Evolutionary conservation across 92 coral and sea anemone species (phyloP), one percentile per base, ranked within the genome.

Genomic region (Siderastrea radians): DNA sequence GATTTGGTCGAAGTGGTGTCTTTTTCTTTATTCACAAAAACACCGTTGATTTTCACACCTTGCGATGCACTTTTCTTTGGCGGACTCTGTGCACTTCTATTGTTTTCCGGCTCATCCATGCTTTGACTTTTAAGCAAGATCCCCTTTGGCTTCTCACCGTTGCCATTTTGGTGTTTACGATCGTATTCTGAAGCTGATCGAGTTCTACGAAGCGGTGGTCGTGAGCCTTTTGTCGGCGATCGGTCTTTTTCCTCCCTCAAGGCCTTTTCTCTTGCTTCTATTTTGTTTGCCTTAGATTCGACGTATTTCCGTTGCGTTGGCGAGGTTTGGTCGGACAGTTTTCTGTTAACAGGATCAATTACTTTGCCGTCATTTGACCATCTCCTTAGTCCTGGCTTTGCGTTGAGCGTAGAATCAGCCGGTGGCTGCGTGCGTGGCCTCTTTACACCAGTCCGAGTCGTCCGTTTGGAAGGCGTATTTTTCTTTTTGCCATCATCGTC

Each of bases 31-130:
- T 85, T 88, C 46, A 98, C 96, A 71, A 85, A 85, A 78, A 98
- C 93, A 13, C 99, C 99, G 69, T 98, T 98, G 43, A 98, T 98
- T 85, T 96, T 98, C 15, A 98, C 99, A 2, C 86, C 91, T 12
- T 73, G 87, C 45, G 88, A 47, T 65, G 71, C 73, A 78, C 72
- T 87, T 74, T 90, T 93, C 81, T 83, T 91, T 16, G 84, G 85
- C 6, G 76, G 16, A n/a, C 74, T 84, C 15, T 68, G 46, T 51
- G 87, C 61, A 38, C 48, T 81, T 3, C 14, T 72, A 11, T 73
- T 62, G 1, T 46, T 44, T 4, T 93, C 95, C 26, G 88, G 90
- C 68, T 93, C 98, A 57, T 96, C 98, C n/a, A 78, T 44, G 71
- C 91, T 86, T 50, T 92, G 94, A 15, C 91, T 72, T 77, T 95